Conservation (phyloP, 64 coral and sea anemone genomes). For the Montipora foliosa region DNA sequence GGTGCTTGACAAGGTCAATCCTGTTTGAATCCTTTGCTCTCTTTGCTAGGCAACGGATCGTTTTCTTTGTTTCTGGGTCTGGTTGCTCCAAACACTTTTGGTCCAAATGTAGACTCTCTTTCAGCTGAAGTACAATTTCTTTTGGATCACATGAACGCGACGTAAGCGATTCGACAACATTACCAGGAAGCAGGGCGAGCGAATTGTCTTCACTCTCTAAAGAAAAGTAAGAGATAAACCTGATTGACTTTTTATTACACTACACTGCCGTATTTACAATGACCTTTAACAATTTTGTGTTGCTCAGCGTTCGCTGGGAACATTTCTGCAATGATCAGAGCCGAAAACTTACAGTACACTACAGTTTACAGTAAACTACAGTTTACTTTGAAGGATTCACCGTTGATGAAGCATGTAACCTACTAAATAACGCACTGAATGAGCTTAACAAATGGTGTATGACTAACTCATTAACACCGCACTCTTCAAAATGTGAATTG, state of each 20-base stretch:
- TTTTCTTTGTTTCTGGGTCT: not conserved
- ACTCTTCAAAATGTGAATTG: no score
- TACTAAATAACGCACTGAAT: no score
- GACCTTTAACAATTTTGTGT: no score
- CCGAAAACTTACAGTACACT: no score
- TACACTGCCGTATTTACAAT: not conserved
- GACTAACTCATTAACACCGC: no score
- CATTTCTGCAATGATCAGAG: no score
- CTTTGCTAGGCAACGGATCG: constrained; percentile 18
- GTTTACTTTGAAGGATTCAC: no score
- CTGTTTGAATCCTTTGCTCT: constrained; percentile 34
- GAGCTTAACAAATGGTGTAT: no score
- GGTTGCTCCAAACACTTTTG: not conserved
- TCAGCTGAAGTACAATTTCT: constrained; percentile 16
- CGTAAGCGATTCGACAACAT: not conserved
- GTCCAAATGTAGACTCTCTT: not conserved
- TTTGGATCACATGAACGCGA: constrained; percentile 6
- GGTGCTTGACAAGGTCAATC: constrained; percentile 13
- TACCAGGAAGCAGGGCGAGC: not conserved
- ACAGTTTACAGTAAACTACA: no score
- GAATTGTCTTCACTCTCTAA: not conserved
- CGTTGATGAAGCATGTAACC: no score
- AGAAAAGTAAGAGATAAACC: not conserved
- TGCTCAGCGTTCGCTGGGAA: no score
- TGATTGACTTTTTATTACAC: not conserved